These are phyloP conservation scores for Silurus glanis DNA, from an alignment of 2,113 vertebrate species.

Conservation along the genomic window DNA sequence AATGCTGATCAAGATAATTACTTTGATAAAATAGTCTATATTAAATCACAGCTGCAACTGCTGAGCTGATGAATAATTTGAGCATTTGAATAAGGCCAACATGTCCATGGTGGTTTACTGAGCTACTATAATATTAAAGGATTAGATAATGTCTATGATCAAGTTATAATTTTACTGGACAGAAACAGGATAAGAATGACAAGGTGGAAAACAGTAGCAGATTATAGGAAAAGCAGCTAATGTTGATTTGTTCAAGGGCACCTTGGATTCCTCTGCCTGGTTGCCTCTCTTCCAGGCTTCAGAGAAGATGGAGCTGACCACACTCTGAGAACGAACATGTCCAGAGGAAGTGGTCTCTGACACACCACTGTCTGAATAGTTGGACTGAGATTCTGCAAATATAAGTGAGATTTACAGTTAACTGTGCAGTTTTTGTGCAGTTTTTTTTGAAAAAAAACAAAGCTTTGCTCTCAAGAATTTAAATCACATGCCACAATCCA, in stretches of 20 bases:
- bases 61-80: neutral
- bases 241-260: constrained; percentile 56
- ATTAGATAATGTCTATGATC: neutral
- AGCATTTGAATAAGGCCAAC: neutral
- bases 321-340: constrained; percentile 90
- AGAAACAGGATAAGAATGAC: neutral
- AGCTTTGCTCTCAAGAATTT: neutral
- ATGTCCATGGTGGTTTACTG: neutral
- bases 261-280: constrained; percentile 90
- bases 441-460: neutral
- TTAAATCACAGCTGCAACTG: neutral
- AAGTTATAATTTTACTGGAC: neutral
- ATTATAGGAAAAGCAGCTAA: neutral
- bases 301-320: constrained; percentile 96
- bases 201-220: neutral
- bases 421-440: neutral
- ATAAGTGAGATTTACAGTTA: neutral
- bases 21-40: neutral
- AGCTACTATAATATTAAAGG: neutral
- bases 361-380: constrained; percentile 96
- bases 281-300: constrained; percentile 97
- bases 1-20: neutral
- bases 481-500: neutral
- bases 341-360: constrained; percentile 86
- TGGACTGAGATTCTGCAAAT: constrained; percentile 89